These are phyloP conservation scores for Ochropleura leucogaster DNA, from an alignment of 2,888 invertebrate genomes.

Conservation along the genomic window DNA sequence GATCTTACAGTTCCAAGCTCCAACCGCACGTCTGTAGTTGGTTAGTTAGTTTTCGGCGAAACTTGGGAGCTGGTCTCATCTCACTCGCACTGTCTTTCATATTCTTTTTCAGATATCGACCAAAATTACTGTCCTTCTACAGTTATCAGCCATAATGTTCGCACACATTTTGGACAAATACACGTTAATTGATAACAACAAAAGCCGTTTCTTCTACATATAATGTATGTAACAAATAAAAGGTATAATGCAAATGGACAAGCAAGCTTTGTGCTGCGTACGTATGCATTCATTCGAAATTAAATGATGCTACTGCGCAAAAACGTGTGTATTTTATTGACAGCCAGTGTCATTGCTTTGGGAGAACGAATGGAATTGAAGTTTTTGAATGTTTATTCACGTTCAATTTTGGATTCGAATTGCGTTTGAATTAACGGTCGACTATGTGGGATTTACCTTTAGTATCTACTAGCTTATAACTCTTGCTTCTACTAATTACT, in stretches of 20 bases:
- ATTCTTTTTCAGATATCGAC: background rate
- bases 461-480: background rate
- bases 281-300: slow-evolving; percentile 54
- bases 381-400: slow-evolving; percentile 32
- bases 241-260: slow-evolving; percentile 39
- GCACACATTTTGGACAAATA: background rate
- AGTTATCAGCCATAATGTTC: background rate
- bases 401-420: slow-evolving; percentile 9
- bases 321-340: slow-evolving; percentile 56
- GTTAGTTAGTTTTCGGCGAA: slow-evolving; percentile 8
- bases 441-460: background rate
- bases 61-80: background rate
- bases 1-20: background rate
- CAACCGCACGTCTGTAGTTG: background rate
- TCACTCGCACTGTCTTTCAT: background rate
- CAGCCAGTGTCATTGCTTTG: slow-evolving; percentile 39
- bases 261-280: slow-evolving; percentile 31
- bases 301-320: slow-evolving; percentile 47
- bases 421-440: slow-evolving; percentile 9
- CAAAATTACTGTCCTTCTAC: background rate
- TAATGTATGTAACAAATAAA: slow-evolving; percentile 34
- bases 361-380: slow-evolving; percentile 36
- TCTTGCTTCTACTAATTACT: background rate
- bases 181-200: slow-evolving; percentile 10
- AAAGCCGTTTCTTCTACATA: slow-evolving; percentile 8